Evolutionary conservation across 2,797 vertebrate genomes (phyloP), one percentile per base, ranked within the genome.

Genomic region (Pitangus sulphuratus): DNA sequence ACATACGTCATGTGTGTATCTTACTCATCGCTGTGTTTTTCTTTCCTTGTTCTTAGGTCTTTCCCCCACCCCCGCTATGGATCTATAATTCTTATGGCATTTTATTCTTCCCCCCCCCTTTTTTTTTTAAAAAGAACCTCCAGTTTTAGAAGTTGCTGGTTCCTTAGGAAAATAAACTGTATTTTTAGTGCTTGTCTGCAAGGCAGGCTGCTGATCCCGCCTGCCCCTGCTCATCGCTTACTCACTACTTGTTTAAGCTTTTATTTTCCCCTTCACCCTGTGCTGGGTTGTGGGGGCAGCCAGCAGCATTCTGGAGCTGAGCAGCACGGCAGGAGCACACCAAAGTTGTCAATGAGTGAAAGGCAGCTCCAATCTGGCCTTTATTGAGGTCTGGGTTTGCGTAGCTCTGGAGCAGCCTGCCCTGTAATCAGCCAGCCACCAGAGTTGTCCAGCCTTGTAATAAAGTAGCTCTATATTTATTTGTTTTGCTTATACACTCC

Each of bases 381-480:
- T 98, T 98, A 98, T 98, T 98, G 98, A 98, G 98, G 98, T 98
- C 91, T 98, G 97, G 96, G 96, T 87, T 96, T 89, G 97, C 39
- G 21, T 90, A 93, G 96, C 30, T 33, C 89, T 95, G 96, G 92
- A 97, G 93, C 97, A 96, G 97, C 96, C 96, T 97, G 96, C 98
- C 97, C 98, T 98, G 97, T 98, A 98, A 98, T 98, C 98, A 98
- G 96, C 83, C 96, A 97, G 97, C 98, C 98, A 97, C 97, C 92
- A 97, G 96, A 95, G 93, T 93, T 97, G 94, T 96, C 95, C 93
- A 97, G 97, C 98, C 98, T 98, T 98, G 97, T 98, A 98, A 98
- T 98, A 98, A 98, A 96, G 96, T 96, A 88, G 93, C 97, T 97
- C 98, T 98, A 98, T 98, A 98, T 98, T 98, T 98, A 98, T 98